These are phyloP conservation scores for Scrobipalpa costella DNA, from an alignment of 2,888 invertebrate genomes.

Conservation along the genomic window DNA sequence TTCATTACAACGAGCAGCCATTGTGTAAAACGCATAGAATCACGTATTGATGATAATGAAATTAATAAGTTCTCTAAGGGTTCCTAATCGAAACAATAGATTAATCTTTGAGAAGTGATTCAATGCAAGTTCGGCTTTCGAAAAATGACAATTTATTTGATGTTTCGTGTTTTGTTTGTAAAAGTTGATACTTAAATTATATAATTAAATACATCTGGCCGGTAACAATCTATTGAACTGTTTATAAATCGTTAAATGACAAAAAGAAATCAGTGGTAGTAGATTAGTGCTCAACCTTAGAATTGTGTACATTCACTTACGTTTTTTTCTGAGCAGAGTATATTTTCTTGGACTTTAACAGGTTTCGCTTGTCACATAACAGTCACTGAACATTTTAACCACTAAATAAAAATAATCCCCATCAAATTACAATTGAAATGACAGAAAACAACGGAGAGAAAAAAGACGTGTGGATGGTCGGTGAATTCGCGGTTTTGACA, in stretches of 20 bases:
- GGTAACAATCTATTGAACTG: conserved; percentile 18
- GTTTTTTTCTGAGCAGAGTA: conserved; percentile 47
- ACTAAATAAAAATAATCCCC: conserved; percentile 52
- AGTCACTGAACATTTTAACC: conserved; percentile 49
- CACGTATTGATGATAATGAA: conserved; percentile 45
- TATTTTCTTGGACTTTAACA: conserved; percentile 40
- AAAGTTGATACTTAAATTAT: neutral
- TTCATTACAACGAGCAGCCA: conserved; percentile 40
- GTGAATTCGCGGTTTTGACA: conserved; percentile 49
- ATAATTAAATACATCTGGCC: conserved; percentile 25
- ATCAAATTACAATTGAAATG: conserved; percentile 62
- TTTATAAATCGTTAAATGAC: conserved; percentile 38
- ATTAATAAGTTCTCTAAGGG: conserved; percentile 38
- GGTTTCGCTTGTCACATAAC: conserved; percentile 52
- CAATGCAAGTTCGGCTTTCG: neutral
- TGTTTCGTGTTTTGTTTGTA: neutral
- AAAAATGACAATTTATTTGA: conserved; percentile 19
- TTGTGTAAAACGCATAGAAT: conserved; percentile 44
- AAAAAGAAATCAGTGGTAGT: conserved; percentile 56
- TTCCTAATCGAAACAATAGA: conserved; percentile 38
- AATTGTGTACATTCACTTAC: conserved; percentile 52
- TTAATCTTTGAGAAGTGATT: conserved; percentile 29
- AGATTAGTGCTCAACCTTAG: conserved; percentile 36
- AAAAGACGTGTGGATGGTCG: conserved; percentile 66
- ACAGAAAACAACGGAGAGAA: conserved; percentile 73